Base-by-base conservation (phyloP, 2,113 vertebrate species). In the human region DNA sequence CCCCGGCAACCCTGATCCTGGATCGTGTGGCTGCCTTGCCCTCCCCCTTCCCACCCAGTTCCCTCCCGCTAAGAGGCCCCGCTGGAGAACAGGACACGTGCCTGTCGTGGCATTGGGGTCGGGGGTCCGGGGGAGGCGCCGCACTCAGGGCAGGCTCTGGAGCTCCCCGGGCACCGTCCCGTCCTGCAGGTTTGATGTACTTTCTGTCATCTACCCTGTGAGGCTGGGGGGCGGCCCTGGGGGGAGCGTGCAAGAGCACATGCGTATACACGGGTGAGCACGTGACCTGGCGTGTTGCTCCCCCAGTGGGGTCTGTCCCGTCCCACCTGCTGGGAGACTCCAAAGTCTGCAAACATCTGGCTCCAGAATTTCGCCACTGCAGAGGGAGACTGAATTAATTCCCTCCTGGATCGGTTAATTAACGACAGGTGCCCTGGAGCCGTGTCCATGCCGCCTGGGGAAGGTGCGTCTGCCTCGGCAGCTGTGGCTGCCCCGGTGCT, bases 1-100 rank as follows among this genome's bases (percentile, higher is more conserved):
- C 93, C 93, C 97, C 89, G 95, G 66, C 66, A 18, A n/a, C 66
- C 66, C 32, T 32, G 66, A 68, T 64, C 32, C 32, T n/a, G 66
- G 16, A n/a, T 14, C 61, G 85, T 50, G 87, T 23, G 45, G 76
- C 17, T 0, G 8, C 66, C n/a, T 72, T 1, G 17, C 66, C 66
- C 16, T 72, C 35, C 35, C 66, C 1, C 6, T 35, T 68, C 66
- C 32, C 30, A 35, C 32, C 16, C 10, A 22, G 5, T 52, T 9
- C 66, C 12, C 32, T 6, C 27, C 61, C 52, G 52, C 27, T 68
- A 17, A 68, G 12, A 57, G 76, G 55, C 84, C 50, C 78, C 52
- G 5, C 27, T 6, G 57, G 35, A 84, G 68, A 45, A 45, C 16
- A 23, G 64, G 73, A 79, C 32, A 3, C 38, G 35, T 35, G 27